Conservation (phyloP, 2,888 invertebrate genomes). For the Blomia tropicalis region DNA sequence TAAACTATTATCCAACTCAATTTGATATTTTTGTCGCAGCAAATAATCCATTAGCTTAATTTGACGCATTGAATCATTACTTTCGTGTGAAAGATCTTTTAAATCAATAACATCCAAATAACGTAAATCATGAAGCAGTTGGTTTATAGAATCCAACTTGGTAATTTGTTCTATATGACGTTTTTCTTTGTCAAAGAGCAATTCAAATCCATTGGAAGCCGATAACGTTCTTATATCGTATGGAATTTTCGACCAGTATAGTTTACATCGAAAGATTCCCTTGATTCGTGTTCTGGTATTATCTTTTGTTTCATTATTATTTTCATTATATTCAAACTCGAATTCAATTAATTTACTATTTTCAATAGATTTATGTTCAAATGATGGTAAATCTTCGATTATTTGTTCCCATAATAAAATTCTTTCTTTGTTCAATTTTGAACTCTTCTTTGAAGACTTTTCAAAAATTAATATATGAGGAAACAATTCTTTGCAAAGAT, state of each 20-base stretch:
- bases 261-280: neutral
- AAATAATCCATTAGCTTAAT: neutral
- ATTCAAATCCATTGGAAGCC: neutral
- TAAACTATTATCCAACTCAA: neutral
- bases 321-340: neutral
- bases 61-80: neutral
- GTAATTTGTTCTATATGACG: conserved; percentile 8
- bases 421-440: neutral
- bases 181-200: neutral
- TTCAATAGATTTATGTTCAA: neutral
- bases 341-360: neutral
- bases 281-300: neutral
- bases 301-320: neutral
- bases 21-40: conserved; percentile 8
- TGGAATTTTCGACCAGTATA: conserved; percentile 1
- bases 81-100: neutral
- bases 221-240: neutral
- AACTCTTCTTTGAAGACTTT: neutral
- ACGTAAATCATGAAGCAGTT: conserved; percentile 1
- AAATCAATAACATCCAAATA: neutral
- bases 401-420: neutral
- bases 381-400: neutral
- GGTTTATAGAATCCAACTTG: neutral
- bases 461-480: neutral
- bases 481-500: neutral